Evolutionary conservation across 2,888 invertebrate genomes (phyloP), one percentile per base, ranked within the genome.

Genomic region (Diadromus collaris): DNA sequence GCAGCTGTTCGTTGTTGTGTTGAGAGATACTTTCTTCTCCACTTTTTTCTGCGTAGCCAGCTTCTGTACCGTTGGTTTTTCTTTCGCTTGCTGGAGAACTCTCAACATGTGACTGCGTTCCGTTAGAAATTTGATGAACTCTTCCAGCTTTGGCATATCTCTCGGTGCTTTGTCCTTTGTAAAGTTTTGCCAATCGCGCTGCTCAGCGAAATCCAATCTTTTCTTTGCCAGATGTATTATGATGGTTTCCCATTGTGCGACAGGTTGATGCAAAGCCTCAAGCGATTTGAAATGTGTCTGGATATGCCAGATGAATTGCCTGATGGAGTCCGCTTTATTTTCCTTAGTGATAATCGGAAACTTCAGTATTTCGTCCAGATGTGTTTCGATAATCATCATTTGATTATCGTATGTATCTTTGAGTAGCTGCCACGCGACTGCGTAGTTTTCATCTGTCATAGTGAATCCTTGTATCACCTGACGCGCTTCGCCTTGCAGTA

Each of bases 171-270:
- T 64, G 21, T 79, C 54, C 46, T 76, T 75, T 56, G 68, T 32
- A 27, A 72, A 56, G 38, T 63, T 48, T 72, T 85, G 83, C 83
- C 85, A 85, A 13, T 85, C 83, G 13, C 76, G 71, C 34, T 76
- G 73, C 10, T 82, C 81, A 21, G 64, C 48, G 27, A 72, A 73
- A 67, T 86, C 84, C 38, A 86, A 63, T 72, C 83, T 83, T n/a
- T 69, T 79, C 6, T 79, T 76, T 16, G 83, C 60, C 19, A 86
- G 48, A 65, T 82, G 82, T 46, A 84, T 78, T 24, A 85, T 46
- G 24, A 85, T 54, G 5, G 82, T 81, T 69, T 86, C 85, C 85
- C 85, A 85, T 13, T 69, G 46, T 4, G 83, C 82, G 9, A 82
- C 79, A 3, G 84, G 81, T 68, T 83, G 76, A 4, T 79, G 80